Conservation (phyloP, 2,113 vertebrate genomes). For the Chaetops frenatus region DNA sequence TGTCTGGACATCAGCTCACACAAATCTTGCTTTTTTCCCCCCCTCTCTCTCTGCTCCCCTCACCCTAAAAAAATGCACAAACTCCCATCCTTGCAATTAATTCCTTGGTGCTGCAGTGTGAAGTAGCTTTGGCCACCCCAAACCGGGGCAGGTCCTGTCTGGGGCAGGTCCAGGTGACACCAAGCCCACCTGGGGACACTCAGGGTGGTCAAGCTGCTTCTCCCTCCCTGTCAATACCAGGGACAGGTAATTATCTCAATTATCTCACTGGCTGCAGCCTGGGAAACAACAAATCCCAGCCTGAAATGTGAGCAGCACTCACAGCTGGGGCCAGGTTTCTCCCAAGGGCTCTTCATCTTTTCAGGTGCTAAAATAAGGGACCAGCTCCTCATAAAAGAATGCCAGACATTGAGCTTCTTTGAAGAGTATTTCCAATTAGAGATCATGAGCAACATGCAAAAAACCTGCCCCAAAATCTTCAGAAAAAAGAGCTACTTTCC, state of each 20-base stretch:
- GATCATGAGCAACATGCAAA: not conserved
- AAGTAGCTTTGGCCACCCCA: not conserved
- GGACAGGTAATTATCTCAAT: conserved; percentile 10
- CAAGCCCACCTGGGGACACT: fast-evolving
- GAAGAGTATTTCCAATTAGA: not conserved
- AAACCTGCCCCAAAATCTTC: not conserved
- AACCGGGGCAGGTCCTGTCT: not conserved
- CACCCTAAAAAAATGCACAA: not conserved
- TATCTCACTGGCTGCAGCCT: not conserved
- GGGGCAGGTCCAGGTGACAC: not conserved
- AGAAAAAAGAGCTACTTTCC: not conserved
- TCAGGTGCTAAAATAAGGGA: not conserved
- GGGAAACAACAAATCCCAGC: not conserved
- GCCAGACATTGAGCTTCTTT: not conserved
- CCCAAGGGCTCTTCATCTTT: not conserved
- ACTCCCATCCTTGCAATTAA: not conserved
- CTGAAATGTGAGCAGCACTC: not conserved
- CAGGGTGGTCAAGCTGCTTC: not conserved
- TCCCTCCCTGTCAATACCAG: not conserved
- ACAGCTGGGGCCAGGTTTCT: not conserved
- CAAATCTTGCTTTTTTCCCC: not conserved
- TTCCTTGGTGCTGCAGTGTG: fast-evolving
- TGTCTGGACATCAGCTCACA: not conserved
- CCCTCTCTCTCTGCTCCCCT: not conserved
- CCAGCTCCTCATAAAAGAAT: not conserved